Percentiles rank a stretch among this genome's conserved stretches.
Evolutionary conservation across 2,888 invertebrate species (phyloP).

Genomic region (Luperina testacea): DNA sequence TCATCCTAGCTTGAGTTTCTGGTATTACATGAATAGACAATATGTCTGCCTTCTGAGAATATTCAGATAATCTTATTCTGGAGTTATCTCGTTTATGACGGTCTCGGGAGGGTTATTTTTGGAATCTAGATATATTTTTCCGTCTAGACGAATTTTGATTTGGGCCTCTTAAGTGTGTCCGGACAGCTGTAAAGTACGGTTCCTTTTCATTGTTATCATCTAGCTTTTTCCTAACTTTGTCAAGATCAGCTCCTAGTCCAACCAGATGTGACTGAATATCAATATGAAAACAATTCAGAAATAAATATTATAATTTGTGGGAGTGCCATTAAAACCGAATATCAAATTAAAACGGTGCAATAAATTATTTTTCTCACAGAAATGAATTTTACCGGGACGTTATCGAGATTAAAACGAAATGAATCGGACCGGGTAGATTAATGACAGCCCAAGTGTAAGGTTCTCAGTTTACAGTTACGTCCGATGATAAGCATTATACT

Average conservation of each 20-base stretch:
- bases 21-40: constrained; percentile 25
- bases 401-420: constrained; percentile 68
- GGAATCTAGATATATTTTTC: constrained; percentile 22
- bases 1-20: constrained; percentile 35
- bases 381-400: constrained; percentile 56
- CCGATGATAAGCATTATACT: constrained; percentile 47
- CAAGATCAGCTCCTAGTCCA: background rate
- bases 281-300: constrained; percentile 7
- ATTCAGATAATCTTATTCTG: constrained; percentile 22
- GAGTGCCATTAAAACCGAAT: constrained; percentile 21
- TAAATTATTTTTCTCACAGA: constrained; percentile 62
- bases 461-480: constrained; percentile 48
- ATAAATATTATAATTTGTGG: constrained; percentile 20
- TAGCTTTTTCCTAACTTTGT: background rate
- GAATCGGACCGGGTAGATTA: constrained; percentile 69
- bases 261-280: background rate
- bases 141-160: background rate
- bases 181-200: background rate
- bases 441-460: constrained; percentile 61
- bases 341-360: constrained; percentile 49
- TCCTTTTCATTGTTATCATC: constrained; percentile 14
- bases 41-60: constrained; percentile 23
- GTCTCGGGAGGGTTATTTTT: constrained; percentile 8
- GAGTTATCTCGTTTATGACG: constrained; percentile 15
- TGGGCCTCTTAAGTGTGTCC: background rate